A percentile compares a stretch with the other conserved stretches of the same genome.
Conservation (phyloP, 2,888 invertebrate species). For the Leucophenga maculata region DNA sequence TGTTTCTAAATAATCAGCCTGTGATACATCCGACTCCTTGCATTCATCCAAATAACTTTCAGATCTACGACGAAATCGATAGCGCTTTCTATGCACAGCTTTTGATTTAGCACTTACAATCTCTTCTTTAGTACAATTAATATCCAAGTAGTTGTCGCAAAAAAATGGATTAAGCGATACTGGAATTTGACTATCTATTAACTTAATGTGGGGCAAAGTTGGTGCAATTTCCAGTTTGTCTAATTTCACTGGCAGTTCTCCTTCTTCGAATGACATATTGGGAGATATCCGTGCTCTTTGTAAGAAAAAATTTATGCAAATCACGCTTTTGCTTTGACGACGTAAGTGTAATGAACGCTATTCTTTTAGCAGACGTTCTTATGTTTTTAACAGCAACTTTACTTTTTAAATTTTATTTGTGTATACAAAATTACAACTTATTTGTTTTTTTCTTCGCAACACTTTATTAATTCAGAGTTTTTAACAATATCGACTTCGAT, state of each 20-base stretch:
- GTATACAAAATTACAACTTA: no score
- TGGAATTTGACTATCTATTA: slow-evolving; percentile 48
- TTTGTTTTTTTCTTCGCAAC: no score
- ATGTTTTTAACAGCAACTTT: no score
- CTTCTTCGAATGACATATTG: slow-evolving; percentile 70
- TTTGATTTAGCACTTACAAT: slow-evolving; percentile 31
- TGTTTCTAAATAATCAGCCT: slow-evolving; percentile 31
- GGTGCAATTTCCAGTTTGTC: slow-evolving; percentile 76
- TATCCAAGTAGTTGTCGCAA: slow-evolving; percentile 32
- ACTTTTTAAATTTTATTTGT: no score
- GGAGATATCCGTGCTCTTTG: no score
- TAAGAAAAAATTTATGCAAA: no score
- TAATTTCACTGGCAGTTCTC: slow-evolving; percentile 74
- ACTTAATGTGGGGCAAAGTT: slow-evolving; percentile 59
- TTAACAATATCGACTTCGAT: no score
- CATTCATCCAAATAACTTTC: slow-evolving; percentile 63
- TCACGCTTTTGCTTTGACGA: no score
- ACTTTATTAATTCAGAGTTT: no score
- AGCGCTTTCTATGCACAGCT: slow-evolving; percentile 49
- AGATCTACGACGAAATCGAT: slow-evolving; percentile 56
- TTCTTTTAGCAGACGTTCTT: no score
- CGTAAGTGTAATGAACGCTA: no score
- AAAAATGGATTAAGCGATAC: slow-evolving; percentile 63
- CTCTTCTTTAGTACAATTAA: slow-evolving; percentile 16
- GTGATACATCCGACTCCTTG: slow-evolving; percentile 41